A percentile compares a stretch with the other conserved stretches of the same genome.
phyloP scores from a whole-genome alignment of 2,797 vertebrate genomes.

The Enteromius treurensis region DNA sequence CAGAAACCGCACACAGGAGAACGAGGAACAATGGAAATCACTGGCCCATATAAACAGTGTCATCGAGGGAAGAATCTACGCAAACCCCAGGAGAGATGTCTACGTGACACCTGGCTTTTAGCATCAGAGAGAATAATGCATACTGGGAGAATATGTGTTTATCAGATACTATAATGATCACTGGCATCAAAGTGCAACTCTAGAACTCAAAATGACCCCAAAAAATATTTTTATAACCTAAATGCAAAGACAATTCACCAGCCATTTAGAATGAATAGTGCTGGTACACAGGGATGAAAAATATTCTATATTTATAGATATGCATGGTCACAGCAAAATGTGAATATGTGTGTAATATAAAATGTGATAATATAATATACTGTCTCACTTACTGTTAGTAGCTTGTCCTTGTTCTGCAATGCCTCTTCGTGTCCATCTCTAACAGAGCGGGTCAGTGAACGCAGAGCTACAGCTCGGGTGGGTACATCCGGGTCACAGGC shows the following conservation, averaged over 20 bases:
- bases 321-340: neutral
- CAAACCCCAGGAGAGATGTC: constrained; percentile 8
- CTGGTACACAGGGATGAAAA: neutral
- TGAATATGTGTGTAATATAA: too few species aligned
- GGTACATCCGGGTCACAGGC: constrained; percentile 88
- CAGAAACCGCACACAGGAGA: neutral
- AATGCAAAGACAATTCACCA: neutral
- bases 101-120: neutral
- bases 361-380: neutral
- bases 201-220: neutral
- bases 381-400: constrained; percentile 79
- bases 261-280: neutral
- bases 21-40: constrained; percentile 7
- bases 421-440: constrained; percentile 69
- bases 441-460: constrained; percentile 77
- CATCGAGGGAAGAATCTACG: neutral
- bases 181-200: constrained; percentile 5
- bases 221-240: constrained; percentile 5
- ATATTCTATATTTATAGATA: neutral
- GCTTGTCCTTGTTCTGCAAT: constrained; percentile 77
- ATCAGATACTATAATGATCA: constrained; percentile 2
- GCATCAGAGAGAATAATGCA: constrained; percentile 34
- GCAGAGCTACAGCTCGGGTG: constrained; percentile 81
- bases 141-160: neutral
- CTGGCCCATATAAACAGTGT: constrained; percentile 11